These are phyloP conservation scores for Phodopus roborovskii DNA, from an alignment of 2,113 vertebrate genomes.

Conservation along the genomic window DNA sequence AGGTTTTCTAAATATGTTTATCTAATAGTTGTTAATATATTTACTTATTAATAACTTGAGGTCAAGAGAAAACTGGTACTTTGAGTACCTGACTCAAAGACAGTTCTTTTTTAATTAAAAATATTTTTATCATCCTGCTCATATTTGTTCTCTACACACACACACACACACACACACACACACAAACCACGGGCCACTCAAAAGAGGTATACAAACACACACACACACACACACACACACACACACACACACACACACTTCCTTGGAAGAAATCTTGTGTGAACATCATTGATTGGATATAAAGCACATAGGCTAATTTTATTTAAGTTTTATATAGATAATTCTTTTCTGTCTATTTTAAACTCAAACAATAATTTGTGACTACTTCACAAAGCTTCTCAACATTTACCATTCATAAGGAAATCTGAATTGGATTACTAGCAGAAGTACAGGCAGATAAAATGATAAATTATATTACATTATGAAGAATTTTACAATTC, in stretches of 20 bases:
- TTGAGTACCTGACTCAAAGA: slow-evolving; percentile 7
- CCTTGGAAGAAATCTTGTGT: slow-evolving; percentile 17
- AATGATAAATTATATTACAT: slow-evolving; percentile 52
- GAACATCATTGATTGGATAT: background rate
- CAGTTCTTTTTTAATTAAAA: slow-evolving; percentile 1
- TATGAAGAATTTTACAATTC: slow-evolving; percentile 43
- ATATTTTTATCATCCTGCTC: slow-evolving; percentile 48
- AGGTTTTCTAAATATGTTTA: slow-evolving; percentile 48
- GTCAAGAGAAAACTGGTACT: slow-evolving; percentile 43
- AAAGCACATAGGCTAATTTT: slow-evolving; percentile 35
- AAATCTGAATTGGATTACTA: slow-evolving; percentile 47
- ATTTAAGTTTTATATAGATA: slow-evolving; percentile 26
- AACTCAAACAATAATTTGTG: slow-evolving; percentile 22
- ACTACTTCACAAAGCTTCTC: slow-evolving; percentile 3
- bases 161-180: background rate
- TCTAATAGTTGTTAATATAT: slow-evolving; percentile 39
- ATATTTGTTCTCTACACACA: background rate
- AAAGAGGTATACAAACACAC: background rate
- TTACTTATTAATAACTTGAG: slow-evolving; percentile 49
- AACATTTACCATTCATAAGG: slow-evolving; percentile 46
- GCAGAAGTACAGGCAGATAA: slow-evolving; percentile 58
- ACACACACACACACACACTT: background rate
- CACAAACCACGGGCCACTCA: background rate
- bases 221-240: background rate
- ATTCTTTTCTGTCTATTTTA: slow-evolving; percentile 44